Evolutionary conservation across 2,113 vertebrate genomes (phyloP).

Genomic region (Lagopus leucura): DNA sequence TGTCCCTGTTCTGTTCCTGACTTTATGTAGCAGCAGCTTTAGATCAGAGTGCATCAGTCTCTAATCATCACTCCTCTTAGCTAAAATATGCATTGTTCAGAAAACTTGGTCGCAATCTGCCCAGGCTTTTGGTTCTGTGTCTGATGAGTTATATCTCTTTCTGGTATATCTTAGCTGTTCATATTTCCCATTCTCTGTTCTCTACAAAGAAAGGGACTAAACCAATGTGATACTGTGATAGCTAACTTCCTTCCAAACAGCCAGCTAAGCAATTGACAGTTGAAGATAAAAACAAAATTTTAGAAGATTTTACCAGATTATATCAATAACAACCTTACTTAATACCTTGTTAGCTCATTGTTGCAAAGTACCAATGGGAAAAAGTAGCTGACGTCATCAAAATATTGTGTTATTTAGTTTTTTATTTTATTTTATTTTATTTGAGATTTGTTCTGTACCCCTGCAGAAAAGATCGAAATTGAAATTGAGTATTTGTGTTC

Average conservation of each 20-base stretch:
- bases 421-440: background rate
- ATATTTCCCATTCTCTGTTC: background rate
- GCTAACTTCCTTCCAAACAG: background rate
- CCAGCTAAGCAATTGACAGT: background rate
- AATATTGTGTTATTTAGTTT: background rate
- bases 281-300: background rate
- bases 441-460: accelerated
- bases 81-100: background rate
- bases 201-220: background rate
- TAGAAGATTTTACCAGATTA: background rate
- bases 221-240: accelerated
- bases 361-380: background rate
- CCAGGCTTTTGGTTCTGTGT: background rate
- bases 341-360: background rate
- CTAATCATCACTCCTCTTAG: background rate
- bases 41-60: background rate
- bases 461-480: background rate
- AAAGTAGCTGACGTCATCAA: background rate
- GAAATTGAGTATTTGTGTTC: background rate
- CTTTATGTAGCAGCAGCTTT: background rate
- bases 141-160: background rate
- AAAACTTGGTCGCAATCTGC: background rate
- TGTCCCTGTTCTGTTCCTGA: background rate
- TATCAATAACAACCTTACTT: background rate
- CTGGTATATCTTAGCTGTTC: background rate